Base-by-base conservation (phyloP, 2,113 vertebrate species). In the Rhinolophus sinicus region DNA sequence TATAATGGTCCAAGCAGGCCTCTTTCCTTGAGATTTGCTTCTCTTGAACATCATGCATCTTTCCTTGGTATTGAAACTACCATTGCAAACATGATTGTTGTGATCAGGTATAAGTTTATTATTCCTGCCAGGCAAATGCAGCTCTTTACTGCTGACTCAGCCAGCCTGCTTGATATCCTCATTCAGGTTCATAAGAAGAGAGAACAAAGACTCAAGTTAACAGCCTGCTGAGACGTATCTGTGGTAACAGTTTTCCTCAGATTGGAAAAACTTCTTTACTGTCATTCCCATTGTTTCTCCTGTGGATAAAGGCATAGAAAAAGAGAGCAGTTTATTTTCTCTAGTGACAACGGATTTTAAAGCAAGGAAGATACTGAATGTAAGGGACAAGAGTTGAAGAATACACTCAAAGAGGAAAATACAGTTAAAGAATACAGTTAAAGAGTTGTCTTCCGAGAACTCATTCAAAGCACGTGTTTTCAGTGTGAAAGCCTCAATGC, bases 61-160 rank as follows among this genome's bases (percentile, higher is more conserved):
- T 73, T 81, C 70, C 40, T 88, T 87, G 35, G 21, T 77, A 24
- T 67, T 97, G 65, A 78, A 96, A 69, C 50, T 60, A 30, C 60
- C 33, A 28, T 47, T 64, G 50, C 30, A 75, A 50, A 47, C 9
- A 26, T 58, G 56, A 78, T 73, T 65, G 12, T 54, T 75, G 9
- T 94, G 30, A 75, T 92, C 24, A 38, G 24, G 8, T 30, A 30
- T 67, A 44, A 58, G 50, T 78, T 95, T 16, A 33, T 80, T 38
- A 38, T 76, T 82, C n/a, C 35, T 89, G 2, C 11, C n/a, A 70
- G 54, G 9, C 52, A 75, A 50, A 64, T 54, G 24, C 65, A 89
- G 19, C 72, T 89, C 58, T 89, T 75, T 28, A 56, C 18, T 38
- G 22, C 67, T 73, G n/a, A 73, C 16, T 54, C n/a, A 84, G 19